Conservation (phyloP, 1,140 invertebrate species). For the Euwallacea fornicatus region DNA sequence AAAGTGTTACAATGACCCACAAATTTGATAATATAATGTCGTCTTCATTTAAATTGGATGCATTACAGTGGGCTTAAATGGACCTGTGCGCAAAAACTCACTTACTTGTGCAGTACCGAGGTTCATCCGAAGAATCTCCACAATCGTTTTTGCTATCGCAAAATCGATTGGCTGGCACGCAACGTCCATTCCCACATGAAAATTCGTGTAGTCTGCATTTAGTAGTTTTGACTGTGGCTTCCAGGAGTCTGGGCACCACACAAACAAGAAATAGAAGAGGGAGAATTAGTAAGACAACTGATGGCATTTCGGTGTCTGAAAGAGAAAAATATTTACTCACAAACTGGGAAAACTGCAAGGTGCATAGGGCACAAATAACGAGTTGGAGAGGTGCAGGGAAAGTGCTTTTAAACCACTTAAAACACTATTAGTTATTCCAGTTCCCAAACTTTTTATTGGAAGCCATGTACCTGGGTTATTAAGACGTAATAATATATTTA, state of each 20-base stretch:
- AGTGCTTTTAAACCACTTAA: neutral
- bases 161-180: constrained; percentile 76
- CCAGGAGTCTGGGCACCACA: constrained; percentile 3
- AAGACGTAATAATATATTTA: neutral
- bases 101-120: constrained; percentile 85
- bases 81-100: constrained; percentile 43
- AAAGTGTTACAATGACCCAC: no score
- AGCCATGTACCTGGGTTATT: neutral
- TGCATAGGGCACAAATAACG: neutral
- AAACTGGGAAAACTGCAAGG: no score
- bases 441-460: neutral
- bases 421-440: neutral
- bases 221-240: constrained; percentile 20
- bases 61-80: no score
- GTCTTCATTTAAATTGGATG: no score
- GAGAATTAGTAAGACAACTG: neutral
- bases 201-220: constrained; percentile 78
- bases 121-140: constrained; percentile 81
- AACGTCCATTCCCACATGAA: constrained; percentile 75
- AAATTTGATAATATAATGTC: no score
- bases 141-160: constrained; percentile 85
- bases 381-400: neutral
- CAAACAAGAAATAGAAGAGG: constrained; percentile 10
- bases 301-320: constrained; percentile 1
- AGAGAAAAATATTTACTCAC: neutral